Base-by-base conservation (phyloP, 2,113 vertebrate genomes). In the Otis tarda region DNA sequence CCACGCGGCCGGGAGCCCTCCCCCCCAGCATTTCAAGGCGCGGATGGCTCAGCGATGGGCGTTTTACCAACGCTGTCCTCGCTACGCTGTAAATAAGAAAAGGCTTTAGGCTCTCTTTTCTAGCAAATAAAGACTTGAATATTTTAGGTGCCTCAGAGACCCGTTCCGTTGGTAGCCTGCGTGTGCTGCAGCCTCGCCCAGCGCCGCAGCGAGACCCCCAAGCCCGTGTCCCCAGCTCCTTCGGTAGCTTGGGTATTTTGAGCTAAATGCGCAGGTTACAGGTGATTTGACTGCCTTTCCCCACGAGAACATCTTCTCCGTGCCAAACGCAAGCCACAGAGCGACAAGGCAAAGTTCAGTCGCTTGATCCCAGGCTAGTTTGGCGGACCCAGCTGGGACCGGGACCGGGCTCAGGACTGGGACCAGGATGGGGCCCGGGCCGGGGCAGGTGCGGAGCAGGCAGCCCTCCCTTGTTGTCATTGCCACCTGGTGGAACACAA, bases 401-500 rank as follows among this genome's bases (percentile, higher is more conserved):
- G 25, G 37, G 10, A 15, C 6, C 8, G 5, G 74, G 33, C 33
- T 17, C 7, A 4, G 50, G 21, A 28, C 31, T 31, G 5, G 37
- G 4, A 61, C 41, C 41, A 6, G 41, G 41, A 43, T 43, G 41
- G 41, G 41, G 41, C 10, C 14, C 41, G 41, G 41, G 12, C 23
- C 23, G 14, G 55, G 33, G 52, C 53, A n/a, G 71, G 31, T 17
- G 31, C 25, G 6, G 53, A 9, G 56, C 18, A 39, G 35, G 16
- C 47, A 27, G 31, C 74, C 91, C 90, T 84, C 76, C 60, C 95
- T 92, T 52, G 82, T 59, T 90, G 79, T 60, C 97, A 70, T 97
- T 97, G 97, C 97, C 97, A 97, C 97, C 97, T 98, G 92, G 94
- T 96, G 97, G 98, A 97, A 89, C 19, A 87, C 94, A 76, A 88